Conservation (phyloP, 2,888 invertebrate genomes). For the Volucella bombylans region DNA sequence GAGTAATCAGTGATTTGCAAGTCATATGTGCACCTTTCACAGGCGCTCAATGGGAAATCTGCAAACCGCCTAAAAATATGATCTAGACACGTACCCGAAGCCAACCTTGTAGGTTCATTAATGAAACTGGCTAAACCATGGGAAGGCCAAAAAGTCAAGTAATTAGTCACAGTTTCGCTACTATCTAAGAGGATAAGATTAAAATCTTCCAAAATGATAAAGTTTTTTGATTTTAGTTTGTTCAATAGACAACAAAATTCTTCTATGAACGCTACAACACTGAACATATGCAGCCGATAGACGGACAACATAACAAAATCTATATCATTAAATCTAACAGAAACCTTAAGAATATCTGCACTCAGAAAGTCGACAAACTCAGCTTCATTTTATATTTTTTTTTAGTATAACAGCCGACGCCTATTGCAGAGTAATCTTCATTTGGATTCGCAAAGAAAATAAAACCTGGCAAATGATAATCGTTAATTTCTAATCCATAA, state of each 20-base stretch:
- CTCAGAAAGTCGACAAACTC: background rate
- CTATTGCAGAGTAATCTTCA: background rate
- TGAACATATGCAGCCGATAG: background rate
- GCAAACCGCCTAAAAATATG: no score
- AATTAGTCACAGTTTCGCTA: no score
- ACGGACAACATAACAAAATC: conserved; percentile 3
- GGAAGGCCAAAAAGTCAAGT: background rate
- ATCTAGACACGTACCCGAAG: no score
- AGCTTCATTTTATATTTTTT: background rate
- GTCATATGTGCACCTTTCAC: no score
- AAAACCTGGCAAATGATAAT: background rate
- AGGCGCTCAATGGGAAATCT: no score
- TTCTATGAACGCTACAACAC: no score
- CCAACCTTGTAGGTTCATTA: no score
- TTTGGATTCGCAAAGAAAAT: background rate
- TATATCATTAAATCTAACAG: background rate
- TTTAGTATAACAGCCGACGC: background rate
- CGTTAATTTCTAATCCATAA: background rate
- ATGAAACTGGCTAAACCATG: background rate
- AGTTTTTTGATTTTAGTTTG: no score
- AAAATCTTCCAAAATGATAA: no score
- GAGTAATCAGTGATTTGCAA: no score
- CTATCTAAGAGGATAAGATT: no score
- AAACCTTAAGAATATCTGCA: conserved; percentile 6
- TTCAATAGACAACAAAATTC: no score